phyloP scores from a whole-genome alignment of 1,140 invertebrate species.

The Patella vulgata region DNA sequence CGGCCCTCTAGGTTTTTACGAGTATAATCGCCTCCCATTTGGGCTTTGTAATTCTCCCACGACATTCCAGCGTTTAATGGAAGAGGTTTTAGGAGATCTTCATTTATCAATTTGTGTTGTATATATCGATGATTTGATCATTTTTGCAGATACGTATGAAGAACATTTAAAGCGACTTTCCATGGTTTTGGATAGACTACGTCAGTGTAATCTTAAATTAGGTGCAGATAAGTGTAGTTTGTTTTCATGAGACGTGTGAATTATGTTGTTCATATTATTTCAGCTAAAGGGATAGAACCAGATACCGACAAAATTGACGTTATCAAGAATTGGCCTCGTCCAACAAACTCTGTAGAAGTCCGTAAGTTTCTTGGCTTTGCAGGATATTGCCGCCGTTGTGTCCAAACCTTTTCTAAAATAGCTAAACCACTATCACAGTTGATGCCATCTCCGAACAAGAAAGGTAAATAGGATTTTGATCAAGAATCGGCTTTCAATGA shows the following conservation, averaged over 20 bases:
- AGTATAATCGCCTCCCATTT: slow-evolving; percentile 24
- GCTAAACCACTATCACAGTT: slow-evolving; percentile 20
- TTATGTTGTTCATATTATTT: too few relatives aligned
- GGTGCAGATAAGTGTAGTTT: slow-evolving; percentile 49
- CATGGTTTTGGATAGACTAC: slow-evolving; percentile 17
- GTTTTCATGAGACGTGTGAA: slow-evolving; percentile 47
- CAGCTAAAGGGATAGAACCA: slow-evolving; percentile 21
- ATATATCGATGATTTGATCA: slow-evolving; percentile 38
- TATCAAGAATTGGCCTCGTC: slow-evolving; percentile 30
- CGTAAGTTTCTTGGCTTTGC: slow-evolving; percentile 67
- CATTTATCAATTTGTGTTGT: slow-evolving; percentile 15
- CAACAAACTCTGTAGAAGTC: slow-evolving; percentile 49
- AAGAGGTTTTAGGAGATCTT: too few relatives aligned
- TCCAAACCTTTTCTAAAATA: slow-evolving; percentile 31
- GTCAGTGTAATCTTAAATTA: slow-evolving; percentile 25
- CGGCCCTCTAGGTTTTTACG: slow-evolving; percentile 17
- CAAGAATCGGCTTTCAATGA: slow-evolving; percentile 21
- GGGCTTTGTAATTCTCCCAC: slow-evolving; percentile 34
- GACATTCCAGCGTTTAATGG: slow-evolving; percentile 59
- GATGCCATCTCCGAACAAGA: slow-evolving; percentile 10
- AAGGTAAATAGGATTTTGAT: slow-evolving; percentile 1
- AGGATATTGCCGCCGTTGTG: slow-evolving; percentile 62
- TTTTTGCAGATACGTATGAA: slow-evolving; percentile 10
- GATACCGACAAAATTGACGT: slow-evolving; percentile 26
- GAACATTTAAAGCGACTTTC: slow-evolving; percentile 24